These are phyloP conservation scores for Centropristis striata DNA, from an alignment of 2,113 vertebrate genomes.

Conservation along the genomic window DNA sequence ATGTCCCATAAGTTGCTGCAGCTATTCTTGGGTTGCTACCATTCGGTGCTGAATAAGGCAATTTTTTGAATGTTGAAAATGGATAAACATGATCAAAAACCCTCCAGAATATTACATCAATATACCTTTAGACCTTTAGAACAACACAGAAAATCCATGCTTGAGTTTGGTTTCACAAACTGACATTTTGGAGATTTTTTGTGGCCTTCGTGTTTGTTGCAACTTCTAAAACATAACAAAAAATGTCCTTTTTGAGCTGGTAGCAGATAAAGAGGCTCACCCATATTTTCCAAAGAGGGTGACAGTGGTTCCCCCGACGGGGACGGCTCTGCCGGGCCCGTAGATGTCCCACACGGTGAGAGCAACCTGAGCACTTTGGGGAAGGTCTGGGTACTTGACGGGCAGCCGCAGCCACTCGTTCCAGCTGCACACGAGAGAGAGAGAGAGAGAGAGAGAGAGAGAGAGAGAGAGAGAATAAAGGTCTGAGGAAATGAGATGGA, in stretches of 20 bases:
- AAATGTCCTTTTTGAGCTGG: not conserved
- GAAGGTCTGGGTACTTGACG: slow-evolving; percentile 97
- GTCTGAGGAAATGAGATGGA: not conserved
- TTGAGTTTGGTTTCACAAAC: too few relatives aligned
- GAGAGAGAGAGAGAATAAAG: not conserved
- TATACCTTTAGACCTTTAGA: too few relatives aligned
- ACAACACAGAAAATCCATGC: too few relatives aligned
- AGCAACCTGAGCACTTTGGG: slow-evolving; percentile 95
- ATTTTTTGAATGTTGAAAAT: too few relatives aligned
- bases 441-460: not conserved
- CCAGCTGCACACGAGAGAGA: slow-evolving; percentile 86
- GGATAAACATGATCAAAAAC: too few relatives aligned
- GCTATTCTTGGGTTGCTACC: too few relatives aligned
- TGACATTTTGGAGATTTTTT: too few relatives aligned
- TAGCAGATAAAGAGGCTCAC: slow-evolving; percentile 73
- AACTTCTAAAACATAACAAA: too few relatives aligned
- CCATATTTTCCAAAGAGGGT: slow-evolving; percentile 98
- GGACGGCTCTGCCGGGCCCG: slow-evolving; percentile 94
- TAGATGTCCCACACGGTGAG: slow-evolving; percentile 98
- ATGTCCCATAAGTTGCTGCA: too few relatives aligned
- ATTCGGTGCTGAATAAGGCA: too few relatives aligned
- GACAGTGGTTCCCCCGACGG: slow-evolving; percentile 96
- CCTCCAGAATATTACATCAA: too few relatives aligned
- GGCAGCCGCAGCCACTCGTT: slow-evolving; percentile 97
- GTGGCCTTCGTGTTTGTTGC: too few relatives aligned